Evolutionary conservation across 2,888 invertebrate genomes (phyloP).

Genomic region (Pristionchus fissidentatus): DNA sequence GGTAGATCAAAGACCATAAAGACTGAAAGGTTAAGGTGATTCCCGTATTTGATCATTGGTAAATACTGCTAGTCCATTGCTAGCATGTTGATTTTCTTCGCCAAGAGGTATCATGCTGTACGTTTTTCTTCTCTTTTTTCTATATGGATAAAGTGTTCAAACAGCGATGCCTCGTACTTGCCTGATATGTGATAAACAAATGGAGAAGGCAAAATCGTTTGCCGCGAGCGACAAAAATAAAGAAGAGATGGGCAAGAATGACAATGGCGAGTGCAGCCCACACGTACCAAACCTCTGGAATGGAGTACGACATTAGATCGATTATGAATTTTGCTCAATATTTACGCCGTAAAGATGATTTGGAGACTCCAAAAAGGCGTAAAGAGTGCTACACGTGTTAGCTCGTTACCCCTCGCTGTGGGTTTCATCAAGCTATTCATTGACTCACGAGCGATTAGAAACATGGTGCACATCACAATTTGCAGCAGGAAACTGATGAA

Average conservation of each 20-base stretch:
- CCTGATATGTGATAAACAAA: not conserved
- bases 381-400: no score
- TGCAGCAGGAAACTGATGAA: conserved; percentile 22
- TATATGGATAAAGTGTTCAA: no score
- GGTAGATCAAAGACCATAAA: not conserved
- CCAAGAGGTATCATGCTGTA: no score
- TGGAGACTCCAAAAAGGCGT: no score
- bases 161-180: no score
- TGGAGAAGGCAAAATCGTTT: not conserved
- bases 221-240: conserved; percentile 1
- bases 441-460: not conserved
- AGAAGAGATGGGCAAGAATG: not conserved
- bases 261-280: not conserved
- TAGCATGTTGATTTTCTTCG: no score
- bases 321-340: no score
- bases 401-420: no score
- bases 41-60: not conserved
- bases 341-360: no score
- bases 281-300: not conserved
- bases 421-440: not conserved
- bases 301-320: not conserved
- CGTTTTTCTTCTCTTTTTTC: no score
- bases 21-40: not conserved
- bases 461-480: not conserved
- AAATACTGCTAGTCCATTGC: no score